Conservation (phyloP, 2,797 vertebrate species). For the Microcaecilia unicolor region DNA sequence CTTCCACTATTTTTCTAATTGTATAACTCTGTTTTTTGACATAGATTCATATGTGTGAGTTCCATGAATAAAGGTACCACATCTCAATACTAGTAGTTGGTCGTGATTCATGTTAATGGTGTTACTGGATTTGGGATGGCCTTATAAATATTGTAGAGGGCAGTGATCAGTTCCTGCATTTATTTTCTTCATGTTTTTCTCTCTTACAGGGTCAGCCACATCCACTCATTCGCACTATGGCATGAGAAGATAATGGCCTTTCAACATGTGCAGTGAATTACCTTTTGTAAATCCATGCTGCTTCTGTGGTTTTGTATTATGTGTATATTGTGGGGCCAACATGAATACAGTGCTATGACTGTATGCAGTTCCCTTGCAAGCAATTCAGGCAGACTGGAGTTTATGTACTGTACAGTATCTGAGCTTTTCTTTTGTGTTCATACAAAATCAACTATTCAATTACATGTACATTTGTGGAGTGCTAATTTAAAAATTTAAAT, state of each 20-base stretch:
- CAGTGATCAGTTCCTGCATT: too few species aligned
- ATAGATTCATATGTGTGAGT: too few species aligned
- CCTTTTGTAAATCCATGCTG: constrained; percentile 70
- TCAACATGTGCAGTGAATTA: constrained; percentile 48
- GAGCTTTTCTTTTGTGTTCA: constrained; percentile 63
- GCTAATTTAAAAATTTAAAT: constrained; percentile 97
- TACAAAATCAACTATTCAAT: constrained; percentile 55
- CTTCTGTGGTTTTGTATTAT: constrained; percentile 61
- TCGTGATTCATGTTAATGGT: too few species aligned
- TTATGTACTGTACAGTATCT: constrained; percentile 76
- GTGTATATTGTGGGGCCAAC: constrained; percentile 82
- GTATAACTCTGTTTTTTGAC: too few species aligned
- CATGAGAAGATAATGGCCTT: constrained; percentile 76
- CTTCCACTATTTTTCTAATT: too few species aligned
- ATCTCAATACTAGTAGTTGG: too few species aligned
- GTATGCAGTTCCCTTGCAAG: constrained; percentile 54
- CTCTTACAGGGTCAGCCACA: constrained; percentile 67
- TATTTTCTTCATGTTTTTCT: background rate
- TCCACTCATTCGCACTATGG: constrained; percentile 76
- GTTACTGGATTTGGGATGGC: too few species aligned
- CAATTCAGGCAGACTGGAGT: constrained; percentile 56
- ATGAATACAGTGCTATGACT: constrained; percentile 46
- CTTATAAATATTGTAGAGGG: too few species aligned
- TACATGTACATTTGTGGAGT: constrained; percentile 90
- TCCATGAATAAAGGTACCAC: too few species aligned